Evolutionary conservation across 2,797 vertebrate species (phyloP), one percentile per base, ranked within the genome.

Genomic region (Aldrovandia affinis): DNA sequence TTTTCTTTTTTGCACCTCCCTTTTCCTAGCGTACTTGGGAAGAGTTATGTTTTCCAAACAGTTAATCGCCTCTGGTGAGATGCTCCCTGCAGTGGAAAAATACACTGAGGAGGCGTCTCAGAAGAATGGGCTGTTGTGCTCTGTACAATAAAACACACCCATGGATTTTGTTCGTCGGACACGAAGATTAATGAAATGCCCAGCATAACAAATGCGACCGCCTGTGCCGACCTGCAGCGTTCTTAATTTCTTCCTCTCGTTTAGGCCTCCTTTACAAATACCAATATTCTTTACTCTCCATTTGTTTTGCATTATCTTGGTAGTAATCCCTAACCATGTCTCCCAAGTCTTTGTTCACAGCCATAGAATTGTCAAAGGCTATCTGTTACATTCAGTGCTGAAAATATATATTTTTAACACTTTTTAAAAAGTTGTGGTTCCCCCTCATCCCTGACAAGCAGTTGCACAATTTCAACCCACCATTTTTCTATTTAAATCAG

Each of bases 51-150:
- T 77, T 47, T 77, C 1, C 25, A 10, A 44, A 12, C 2, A 1
- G 73, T 44, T 47, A 42, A 25, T 47, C 3, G 42, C 73, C 73
- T 77, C 73, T 77, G 73, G 22, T 77, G 22, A 44, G 73, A 47
- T 47, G 73, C 42, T 77, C 42, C 10, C 33, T 73, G 33, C 73
- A n/a, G 18, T 77, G 73, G 42, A 47, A n/a, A 47, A n/a, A 39
- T n/a, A n/a, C 68, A 39, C 20, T 2, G 73, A 42, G 20, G 20
- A 47, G 39, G 39, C 39, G 10, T 47, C 73, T 47, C 10, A 10
- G 73, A 77, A 70, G 33, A 39, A 70, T 39, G 33, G 6, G 15
- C 63, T 65, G 63, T 65, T 65, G 63, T 65, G 63, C 63, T 65
- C n/a, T 28, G 63, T 65, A 39, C 3, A 70, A 39, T 39, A 70